A percentile compares a stretch with the other conserved stretches of the same genome.
Conservation (phyloP, 2,113 vertebrate genomes). For the Zonotrichia leucophrys region DNA sequence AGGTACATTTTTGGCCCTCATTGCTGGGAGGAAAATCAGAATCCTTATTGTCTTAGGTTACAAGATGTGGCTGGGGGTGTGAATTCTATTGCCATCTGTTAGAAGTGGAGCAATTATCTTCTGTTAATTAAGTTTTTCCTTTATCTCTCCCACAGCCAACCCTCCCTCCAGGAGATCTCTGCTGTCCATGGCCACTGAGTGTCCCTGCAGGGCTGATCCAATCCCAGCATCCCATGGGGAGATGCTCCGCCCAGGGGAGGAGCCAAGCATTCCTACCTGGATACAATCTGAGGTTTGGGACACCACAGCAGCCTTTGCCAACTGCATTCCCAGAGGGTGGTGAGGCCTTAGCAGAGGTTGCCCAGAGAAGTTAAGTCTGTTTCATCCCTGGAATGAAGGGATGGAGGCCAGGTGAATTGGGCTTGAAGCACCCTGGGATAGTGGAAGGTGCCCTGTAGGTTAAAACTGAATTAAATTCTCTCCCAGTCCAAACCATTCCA, state of each 20-base stretch:
- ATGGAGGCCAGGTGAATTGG: not conserved
- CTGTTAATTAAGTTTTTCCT: not conserved
- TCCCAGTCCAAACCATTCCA: not conserved
- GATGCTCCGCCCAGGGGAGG: too few species aligned
- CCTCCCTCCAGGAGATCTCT: not conserved
- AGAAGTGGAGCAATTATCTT: not conserved
- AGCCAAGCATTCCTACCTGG: too few species aligned
- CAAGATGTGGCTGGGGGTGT: not conserved
- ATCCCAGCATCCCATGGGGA: too few species aligned
- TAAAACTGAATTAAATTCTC: not conserved
- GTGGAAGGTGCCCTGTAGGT: not conserved
- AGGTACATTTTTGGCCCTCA: not conserved
- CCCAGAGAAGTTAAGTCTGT: not conserved
- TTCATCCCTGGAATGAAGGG: too few species aligned
- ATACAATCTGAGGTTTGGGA: too few species aligned
- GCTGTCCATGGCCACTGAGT: not conserved
- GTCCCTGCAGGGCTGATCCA: too few species aligned
- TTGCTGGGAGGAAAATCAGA: not conserved
- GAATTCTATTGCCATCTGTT: not conserved
- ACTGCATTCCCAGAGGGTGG: not conserved
- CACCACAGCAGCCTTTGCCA: too few species aligned
- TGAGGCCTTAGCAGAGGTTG: not conserved
- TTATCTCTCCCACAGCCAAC: not conserved
- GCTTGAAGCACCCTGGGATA: rapidly evolving
- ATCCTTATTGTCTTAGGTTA: not conserved